A percentile compares a stretch with the other conserved stretches of the same genome.
Conservation (phyloP, 2,113 vertebrate genomes). For the Plecturocebus donacophilus region DNA sequence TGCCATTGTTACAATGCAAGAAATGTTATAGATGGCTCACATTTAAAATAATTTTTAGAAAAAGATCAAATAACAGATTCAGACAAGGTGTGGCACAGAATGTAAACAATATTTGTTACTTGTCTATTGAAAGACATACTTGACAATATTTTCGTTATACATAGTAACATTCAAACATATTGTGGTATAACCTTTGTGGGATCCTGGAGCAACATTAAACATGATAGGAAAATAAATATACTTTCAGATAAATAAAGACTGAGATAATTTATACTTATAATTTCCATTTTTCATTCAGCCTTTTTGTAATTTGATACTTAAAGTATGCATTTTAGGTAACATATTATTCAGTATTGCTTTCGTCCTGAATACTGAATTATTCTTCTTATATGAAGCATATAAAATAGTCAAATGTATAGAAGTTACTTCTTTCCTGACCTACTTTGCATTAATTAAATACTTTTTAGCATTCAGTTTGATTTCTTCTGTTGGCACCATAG, state of each 20-base stretch:
- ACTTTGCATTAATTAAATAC: not conserved
- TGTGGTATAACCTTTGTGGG: not conserved
- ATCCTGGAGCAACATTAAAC: not conserved
- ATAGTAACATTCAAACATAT: not conserved
- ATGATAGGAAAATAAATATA: not conserved
- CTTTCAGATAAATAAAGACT: not conserved
- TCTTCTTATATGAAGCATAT: too few relatives aligned
- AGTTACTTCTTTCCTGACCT: not conserved
- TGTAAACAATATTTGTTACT: not conserved
- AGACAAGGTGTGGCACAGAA: not conserved
- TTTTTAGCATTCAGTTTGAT: not conserved
- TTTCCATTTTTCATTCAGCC: not conserved
- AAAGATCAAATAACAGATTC: not conserved
- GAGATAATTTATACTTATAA: not conserved
- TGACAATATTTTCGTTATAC: not conserved
- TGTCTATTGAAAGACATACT: not conserved
- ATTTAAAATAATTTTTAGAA: not conserved
- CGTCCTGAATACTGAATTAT: too few relatives aligned
- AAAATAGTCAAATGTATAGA: too few relatives aligned
- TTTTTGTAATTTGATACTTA: not conserved
- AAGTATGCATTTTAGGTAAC: not conserved
- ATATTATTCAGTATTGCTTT: not conserved
- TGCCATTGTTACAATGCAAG: not conserved
- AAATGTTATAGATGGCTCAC: not conserved
- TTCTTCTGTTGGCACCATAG: not conserved